These are phyloP conservation scores for Lamellibrachia satsuma DNA, from an alignment of 2,888 invertebrate genomes.

Conservation along the genomic window DNA sequence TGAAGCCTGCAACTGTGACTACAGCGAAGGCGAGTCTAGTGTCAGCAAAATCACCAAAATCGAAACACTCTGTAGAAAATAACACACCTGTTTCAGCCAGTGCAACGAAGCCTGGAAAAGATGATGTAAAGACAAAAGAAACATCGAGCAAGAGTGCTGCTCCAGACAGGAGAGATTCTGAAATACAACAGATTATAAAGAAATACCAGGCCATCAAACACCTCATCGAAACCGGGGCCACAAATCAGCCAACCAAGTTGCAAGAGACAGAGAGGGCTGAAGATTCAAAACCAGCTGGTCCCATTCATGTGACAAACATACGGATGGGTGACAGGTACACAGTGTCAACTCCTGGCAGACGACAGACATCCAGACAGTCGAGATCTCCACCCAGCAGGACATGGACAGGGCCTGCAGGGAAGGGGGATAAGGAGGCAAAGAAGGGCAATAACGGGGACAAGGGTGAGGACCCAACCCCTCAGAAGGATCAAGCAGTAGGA, in stretches of 20 bases:
- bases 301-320: constrained; percentile 17
- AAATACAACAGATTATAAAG: constrained; percentile 17
- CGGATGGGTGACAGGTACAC: neutral
- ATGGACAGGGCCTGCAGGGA: neutral
- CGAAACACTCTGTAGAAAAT: neutral
- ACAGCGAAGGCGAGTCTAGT: neutral
- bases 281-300: neutral
- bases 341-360: constrained; percentile 8
- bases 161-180: neutral
- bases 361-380: neutral
- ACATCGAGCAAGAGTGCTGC: neutral
- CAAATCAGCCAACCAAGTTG: neutral
- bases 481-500: constrained; percentile 35
- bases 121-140: neutral
- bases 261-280: neutral
- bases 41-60: neutral
- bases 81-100: neutral
- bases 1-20: neutral
- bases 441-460: neutral
- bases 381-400: neutral
- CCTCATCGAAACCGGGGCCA: constrained; percentile 18
- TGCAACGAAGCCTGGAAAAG: neutral
- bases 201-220: constrained; percentile 27
- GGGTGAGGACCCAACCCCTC: neutral
- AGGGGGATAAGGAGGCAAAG: neutral